These are phyloP conservation scores for Tetragnatha versicolor DNA, from an alignment of 1,140 invertebrate species.

Conservation along the genomic window DNA sequence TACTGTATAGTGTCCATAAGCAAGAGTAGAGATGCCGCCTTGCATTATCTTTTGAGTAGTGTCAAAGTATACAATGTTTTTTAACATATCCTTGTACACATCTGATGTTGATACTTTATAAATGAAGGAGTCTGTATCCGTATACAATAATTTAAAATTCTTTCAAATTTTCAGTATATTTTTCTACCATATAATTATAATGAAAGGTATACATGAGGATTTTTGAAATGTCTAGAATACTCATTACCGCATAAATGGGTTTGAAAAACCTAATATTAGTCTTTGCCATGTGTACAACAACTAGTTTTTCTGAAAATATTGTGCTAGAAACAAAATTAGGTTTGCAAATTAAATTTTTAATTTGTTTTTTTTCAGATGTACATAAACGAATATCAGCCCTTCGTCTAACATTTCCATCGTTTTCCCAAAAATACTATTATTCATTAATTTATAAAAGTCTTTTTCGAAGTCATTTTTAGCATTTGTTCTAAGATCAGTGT, in stretches of 20 bases:
- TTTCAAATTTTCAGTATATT: slow-evolving; percentile 55
- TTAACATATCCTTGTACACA: slow-evolving; percentile 53
- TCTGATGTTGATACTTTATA: slow-evolving; percentile 53
- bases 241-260: slow-evolving; percentile 60
- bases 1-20: neutral
- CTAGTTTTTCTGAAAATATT: slow-evolving; percentile 56
- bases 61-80: slow-evolving; percentile 51
- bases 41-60: slow-evolving; percentile 54
- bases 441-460: no score
- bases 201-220: slow-evolving; percentile 61
- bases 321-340: slow-evolving; percentile 62
- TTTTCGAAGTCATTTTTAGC: no score
- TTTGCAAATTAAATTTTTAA: slow-evolving; percentile 61
- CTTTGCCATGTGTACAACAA: slow-evolving; percentile 54
- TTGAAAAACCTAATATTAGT: slow-evolving; percentile 57
- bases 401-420: no score
- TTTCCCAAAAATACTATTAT: no score
- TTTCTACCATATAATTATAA: slow-evolving; percentile 59
- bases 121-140: no score
- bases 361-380: slow-evolving; percentile 64
- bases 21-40: neutral
- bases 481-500: no score
- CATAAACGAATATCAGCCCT: no score
- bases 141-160: no score
- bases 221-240: no score